Evolutionary conservation across 2,888 invertebrate genomes (phyloP), one percentile per base, ranked within the genome.

Genomic region (Drosophila anomalata): DNA sequence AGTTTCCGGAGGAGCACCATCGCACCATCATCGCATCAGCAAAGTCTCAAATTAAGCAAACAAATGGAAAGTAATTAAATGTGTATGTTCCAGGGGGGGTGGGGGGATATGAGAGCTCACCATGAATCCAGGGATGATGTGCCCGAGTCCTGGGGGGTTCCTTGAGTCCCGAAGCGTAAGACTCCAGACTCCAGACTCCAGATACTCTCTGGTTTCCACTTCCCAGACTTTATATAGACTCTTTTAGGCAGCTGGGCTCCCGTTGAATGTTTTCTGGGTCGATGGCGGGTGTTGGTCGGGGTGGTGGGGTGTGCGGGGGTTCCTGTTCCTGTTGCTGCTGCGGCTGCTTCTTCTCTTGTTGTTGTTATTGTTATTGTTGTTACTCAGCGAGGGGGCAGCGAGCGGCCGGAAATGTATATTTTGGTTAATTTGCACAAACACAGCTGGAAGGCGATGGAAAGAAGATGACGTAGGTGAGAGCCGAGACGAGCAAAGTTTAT

Each of bases 351-450:
- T 17, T 17, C 17, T 17, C 17, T 17, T 61, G 46, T n/a, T 52
- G 20, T 39, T 57, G 66, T 59, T 67, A 44, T 47, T 75, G 50
- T 58, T 67, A 59, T 56, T 57, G 46, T 39, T 68, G 53, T 54
- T 62, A 47, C 68, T 56, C 68, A 62, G 70, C 55, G 67, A 63
- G 69, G 66, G 44, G 50, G 63, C 68, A 59, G 52, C 74, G 29
- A 31, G 44, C 69, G 71, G 82, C 79, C 81, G 83, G 87, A 84
- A 84, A 75, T 84, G 84, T 84, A 76, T 84, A 80, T 84, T 84
- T 84, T 81, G 81, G 83, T 81, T 87, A 87, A 84, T 84, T 84
- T 87, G 87, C 87, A 79, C 81, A 74, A 82, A 84, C 84, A 84
- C 84, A 84, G 84, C 85, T 87, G 84, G 84, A 84, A 84, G 76